Conservation (phyloP, 2,797 vertebrate genomes). For the Danio tinwini region DNA sequence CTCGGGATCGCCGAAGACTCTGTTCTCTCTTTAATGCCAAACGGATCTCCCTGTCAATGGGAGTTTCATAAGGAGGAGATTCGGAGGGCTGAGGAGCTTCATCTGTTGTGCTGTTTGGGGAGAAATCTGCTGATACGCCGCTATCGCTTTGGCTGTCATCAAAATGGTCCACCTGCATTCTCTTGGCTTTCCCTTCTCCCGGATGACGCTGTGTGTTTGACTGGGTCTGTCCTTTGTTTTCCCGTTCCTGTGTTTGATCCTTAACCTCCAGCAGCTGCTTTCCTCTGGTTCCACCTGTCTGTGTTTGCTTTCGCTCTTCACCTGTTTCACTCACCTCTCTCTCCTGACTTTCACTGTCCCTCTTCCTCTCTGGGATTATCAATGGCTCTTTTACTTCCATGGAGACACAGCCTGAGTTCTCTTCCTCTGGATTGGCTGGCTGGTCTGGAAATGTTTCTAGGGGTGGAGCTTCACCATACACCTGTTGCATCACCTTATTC, state of each 20-base stretch:
- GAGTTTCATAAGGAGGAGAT: slow-evolving; percentile 80
- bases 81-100: slow-evolving; percentile 10
- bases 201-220: slow-evolving; percentile 27
- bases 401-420: slow-evolving; percentile 63
- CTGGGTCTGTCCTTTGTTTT: slow-evolving; percentile 23
- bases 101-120: slow-evolving; percentile 70
- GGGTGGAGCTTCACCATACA: slow-evolving; percentile 75
- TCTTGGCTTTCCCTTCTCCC: slow-evolving; percentile 31
- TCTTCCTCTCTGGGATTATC: slow-evolving; percentile 58
- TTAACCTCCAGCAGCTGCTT: slow-evolving; percentile 41
- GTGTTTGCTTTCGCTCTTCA: slow-evolving; percentile 52
- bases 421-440: slow-evolving; percentile 67
- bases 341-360: slow-evolving; percentile 53
- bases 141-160: slow-evolving; percentile 82
- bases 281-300: slow-evolving; percentile 42
- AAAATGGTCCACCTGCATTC: slow-evolving; percentile 74
- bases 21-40: slow-evolving; percentile 85
- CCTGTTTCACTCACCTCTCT: slow-evolving; percentile 60
- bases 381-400: slow-evolving; percentile 64
- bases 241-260: slow-evolving; percentile 38
- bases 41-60: slow-evolving; percentile 93
- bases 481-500: slow-evolving; percentile 80
- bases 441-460: slow-evolving; percentile 75
- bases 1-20: slow-evolving; percentile 86
- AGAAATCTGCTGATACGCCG: slow-evolving; percentile 78